Conservation (phyloP, 2,888 invertebrate species). For the Nomada lathburiana region DNA sequence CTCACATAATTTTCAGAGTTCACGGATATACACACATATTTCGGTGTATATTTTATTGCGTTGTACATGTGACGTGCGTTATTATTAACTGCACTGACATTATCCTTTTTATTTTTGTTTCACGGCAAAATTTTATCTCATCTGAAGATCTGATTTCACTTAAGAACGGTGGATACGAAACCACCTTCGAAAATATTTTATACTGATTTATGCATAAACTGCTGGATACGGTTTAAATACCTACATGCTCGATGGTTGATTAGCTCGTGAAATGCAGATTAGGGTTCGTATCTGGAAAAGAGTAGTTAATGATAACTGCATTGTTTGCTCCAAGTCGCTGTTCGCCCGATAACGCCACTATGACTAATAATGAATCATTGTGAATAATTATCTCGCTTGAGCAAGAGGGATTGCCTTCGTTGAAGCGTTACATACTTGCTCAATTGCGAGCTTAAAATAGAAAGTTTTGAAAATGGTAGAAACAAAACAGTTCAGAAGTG, state of each 20-base stretch:
- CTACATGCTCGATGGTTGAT: background rate
- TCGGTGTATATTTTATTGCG: background rate
- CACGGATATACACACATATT: background rate
- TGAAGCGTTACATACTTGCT: background rate
- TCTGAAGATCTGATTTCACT: background rate
- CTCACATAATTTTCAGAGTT: constrained; percentile 16
- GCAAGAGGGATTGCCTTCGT: background rate
- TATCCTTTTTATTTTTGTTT: background rate
- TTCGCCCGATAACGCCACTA: background rate
- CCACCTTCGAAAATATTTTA: background rate
- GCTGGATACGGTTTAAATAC: background rate
- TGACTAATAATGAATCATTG: constrained; percentile 10
- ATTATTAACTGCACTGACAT: constrained; percentile 3
- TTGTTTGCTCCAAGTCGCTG: background rate
- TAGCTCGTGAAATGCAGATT: constrained; percentile 4
- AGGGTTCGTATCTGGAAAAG: background rate
- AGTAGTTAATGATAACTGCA: background rate
- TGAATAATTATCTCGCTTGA: constrained; percentile 15
- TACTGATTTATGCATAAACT: background rate
- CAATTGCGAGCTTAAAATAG: no score
- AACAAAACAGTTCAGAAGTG: no score
- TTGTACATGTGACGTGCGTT: background rate
- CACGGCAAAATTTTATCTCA: background rate
- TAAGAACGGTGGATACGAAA: background rate
- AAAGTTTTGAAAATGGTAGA: no score